phyloP scores from a whole-genome alignment of 2,113 vertebrate species.

The Cebus imitator region DNA sequence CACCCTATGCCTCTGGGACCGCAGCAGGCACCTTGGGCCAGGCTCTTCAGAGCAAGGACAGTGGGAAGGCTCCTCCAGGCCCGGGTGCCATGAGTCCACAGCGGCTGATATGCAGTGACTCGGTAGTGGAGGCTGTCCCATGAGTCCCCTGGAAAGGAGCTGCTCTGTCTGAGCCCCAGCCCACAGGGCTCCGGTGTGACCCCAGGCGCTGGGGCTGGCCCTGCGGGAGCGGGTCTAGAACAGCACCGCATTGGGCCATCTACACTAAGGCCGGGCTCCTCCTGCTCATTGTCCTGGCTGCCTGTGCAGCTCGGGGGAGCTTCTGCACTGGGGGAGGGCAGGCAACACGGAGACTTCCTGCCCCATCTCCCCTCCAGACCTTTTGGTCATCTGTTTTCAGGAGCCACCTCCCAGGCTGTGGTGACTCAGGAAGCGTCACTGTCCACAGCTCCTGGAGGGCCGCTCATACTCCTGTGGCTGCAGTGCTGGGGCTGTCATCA shows the following conservation, averaged over 20 bases:
- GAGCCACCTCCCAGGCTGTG: neutral
- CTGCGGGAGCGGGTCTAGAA: no score
- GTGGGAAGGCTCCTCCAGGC: no score
- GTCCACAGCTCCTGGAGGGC: neutral
- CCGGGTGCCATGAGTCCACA: no score
- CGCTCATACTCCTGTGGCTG: constrained; percentile 2
- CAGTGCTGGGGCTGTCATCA: neutral
- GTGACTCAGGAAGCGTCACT: neutral
- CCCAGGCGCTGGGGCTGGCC: no score
- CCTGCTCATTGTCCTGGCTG: neutral
- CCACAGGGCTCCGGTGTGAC: no score
- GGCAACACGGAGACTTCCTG: neutral
- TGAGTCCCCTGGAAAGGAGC: no score
- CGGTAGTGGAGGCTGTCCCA: no score
- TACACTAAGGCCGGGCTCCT: rapidly evolving
- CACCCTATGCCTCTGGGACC: no score
- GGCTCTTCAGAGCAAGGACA: no score
- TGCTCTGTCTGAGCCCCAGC: no score
- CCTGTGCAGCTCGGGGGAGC: neutral
- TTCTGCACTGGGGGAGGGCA: neutral
- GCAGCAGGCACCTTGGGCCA: rapidly evolving
- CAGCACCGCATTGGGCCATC: rapidly evolving
- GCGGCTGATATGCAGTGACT: no score
- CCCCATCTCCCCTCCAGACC: no score
- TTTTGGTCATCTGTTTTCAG: neutral